phyloP scores from a whole-genome alignment of 2,797 vertebrate species.

The Manis javanica region DNA sequence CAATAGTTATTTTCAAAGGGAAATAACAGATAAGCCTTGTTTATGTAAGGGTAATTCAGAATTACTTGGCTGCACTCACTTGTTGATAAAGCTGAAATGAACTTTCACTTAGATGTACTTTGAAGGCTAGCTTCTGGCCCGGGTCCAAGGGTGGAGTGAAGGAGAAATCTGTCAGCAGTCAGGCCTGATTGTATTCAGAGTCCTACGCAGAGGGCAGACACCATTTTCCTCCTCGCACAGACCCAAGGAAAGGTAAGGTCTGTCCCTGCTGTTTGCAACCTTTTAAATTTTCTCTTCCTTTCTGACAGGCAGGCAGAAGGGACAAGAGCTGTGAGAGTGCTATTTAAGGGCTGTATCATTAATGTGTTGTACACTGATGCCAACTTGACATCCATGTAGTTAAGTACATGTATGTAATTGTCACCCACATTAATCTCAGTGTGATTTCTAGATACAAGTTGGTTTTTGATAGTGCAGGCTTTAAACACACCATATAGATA shows the following conservation, averaged over 20 bases:
- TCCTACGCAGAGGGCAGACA: background rate
- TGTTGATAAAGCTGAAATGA: slow-evolving; percentile 82
- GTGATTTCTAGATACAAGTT: background rate
- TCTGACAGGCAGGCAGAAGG: background rate
- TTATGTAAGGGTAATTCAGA: slow-evolving; percentile 81
- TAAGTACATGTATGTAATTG: background rate
- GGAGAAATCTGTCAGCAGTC: slow-evolving; percentile 70
- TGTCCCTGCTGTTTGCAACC: background rate
- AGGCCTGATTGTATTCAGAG: slow-evolving; percentile 51
- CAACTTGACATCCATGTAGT: background rate
- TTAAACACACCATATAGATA: background rate
- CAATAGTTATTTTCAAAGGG: slow-evolving; percentile 81
- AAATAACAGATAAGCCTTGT: slow-evolving; percentile 83
- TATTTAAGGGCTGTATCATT: background rate
- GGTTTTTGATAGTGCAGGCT: background rate
- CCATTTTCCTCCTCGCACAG: slow-evolving; percentile 26
- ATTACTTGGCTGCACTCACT: slow-evolving; percentile 79
- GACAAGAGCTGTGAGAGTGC: background rate
- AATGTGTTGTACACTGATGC: background rate
- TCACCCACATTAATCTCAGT: background rate
- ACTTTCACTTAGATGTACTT: slow-evolving; percentile 82
- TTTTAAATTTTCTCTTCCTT: slow-evolving; percentile 9
- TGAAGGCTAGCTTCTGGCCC: slow-evolving; percentile 75
- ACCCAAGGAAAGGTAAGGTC: background rate
- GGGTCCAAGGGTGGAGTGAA: slow-evolving; percentile 74